Evolutionary conservation across 2,888 invertebrate species (phyloP).

Genomic region (Romanomermis culicivorax): DNA sequence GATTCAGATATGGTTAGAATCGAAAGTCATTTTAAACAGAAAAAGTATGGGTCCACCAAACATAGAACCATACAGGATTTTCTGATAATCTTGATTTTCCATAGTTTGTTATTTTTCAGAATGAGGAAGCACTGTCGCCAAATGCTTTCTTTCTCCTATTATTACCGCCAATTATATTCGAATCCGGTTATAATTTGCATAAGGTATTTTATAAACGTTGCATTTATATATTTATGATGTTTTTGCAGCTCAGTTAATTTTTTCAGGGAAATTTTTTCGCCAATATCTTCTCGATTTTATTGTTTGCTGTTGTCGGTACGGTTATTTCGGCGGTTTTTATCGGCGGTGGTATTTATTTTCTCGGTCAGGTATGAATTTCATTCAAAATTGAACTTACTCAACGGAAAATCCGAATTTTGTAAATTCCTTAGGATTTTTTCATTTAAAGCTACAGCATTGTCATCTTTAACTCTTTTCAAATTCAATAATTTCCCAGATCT

Average conservation of each 20-base stretch:
- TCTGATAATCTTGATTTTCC: neutral
- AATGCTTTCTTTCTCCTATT: conserved; percentile 91
- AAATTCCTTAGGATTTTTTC: too few relatives aligned
- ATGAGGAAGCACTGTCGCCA: conserved; percentile 91
- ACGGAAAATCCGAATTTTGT: too few relatives aligned
- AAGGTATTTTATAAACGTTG: conserved; percentile 42
- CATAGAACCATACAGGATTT: neutral
- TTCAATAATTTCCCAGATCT: too few relatives aligned
- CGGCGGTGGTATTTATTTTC: conserved; percentile 77
- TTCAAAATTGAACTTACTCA: too few relatives aligned
- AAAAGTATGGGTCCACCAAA: too few relatives aligned
- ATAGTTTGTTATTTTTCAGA: conserved; percentile 34
- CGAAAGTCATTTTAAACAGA: too few relatives aligned
- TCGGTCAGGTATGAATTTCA: conserved; percentile 54
- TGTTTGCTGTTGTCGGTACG: conserved; percentile 92
- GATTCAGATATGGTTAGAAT: too few relatives aligned
- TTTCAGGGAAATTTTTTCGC: conserved; percentile 45
- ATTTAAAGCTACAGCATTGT: neutral
- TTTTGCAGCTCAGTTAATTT: neutral
- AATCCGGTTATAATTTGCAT: conserved; percentile 93
- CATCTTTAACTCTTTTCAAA: neutral
- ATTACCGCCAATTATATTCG: conserved; percentile 93
- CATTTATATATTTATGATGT: neutral
- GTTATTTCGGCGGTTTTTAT: conserved; percentile 88
- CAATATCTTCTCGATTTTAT: conserved; percentile 91